Base-by-base conservation (phyloP, 2,113 vertebrate species). In the Thunnus maccoyii region DNA sequence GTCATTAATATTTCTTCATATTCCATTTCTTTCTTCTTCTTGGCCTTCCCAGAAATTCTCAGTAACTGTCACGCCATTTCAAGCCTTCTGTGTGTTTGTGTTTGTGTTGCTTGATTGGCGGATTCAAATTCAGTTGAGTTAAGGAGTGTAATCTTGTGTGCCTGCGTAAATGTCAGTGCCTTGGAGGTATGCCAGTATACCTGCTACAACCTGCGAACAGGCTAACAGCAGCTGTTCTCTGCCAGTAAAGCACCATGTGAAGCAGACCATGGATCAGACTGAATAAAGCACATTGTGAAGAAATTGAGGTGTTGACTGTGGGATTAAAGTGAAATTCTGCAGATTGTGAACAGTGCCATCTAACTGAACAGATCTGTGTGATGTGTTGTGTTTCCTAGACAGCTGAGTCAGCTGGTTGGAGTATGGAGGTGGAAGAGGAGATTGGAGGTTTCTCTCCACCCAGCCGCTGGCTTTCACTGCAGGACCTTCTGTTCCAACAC, bases 341-440 rank as follows among this genome's bases (percentile, higher is more conserved):
- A 32, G 25, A 55, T 10, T 46, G 17, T n/a, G 27, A 76, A 18
- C 3, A 5, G 14, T 41, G 17, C 16, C 22, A 5, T 27, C 4
- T 7, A 20, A 22, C 50, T 66, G 57, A 70, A 62, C 51, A 16
- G 46, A 56, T 63, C 6, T 18, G 4, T 78, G 7, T 61, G 3
- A 64, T 78, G 44, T 75, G 5, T 60, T 75, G 36, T 84, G 27
- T 68, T 75, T 72, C 77, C 3, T 66, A 91, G 91, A 75, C 68
- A 20, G 18, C 56, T 82, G 65, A 72, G 41, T 74, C 84, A 80
- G 46, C 68, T 88, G 58, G 64, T 62, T 1, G 17, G 64, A 48
- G 44, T 48, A 32, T 91, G 90, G 88, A 87, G 86, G 11, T 84
- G 79, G 89, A 91, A 55, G 61, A 90, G 63, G 46, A 69, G 56